Base-by-base conservation (phyloP, 2,113 vertebrate species). In the Mobula hypostoma region DNA sequence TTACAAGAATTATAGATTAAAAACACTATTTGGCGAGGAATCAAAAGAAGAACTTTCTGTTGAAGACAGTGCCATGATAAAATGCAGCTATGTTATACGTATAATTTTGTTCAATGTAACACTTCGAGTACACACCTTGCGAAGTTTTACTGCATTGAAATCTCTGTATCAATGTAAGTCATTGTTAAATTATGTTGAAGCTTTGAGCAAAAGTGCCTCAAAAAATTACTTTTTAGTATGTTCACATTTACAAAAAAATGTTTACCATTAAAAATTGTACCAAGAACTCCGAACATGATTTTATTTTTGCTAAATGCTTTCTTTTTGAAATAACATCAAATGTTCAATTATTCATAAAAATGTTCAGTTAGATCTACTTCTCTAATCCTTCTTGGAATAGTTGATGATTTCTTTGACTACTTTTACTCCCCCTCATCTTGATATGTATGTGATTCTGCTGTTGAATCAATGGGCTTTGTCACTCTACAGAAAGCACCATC, bases 401-500 rank as follows among this genome's bases (percentile, higher is more conserved):
- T 32, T 48, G 40, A 74, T 93, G 68, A 74, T 93, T 93, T 76
- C 70, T 93, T 21, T 12, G 40, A 32, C 70, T 27, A 29, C 66
- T 93, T 40, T 74, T 74, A 72, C 74, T 72, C 40, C 70, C 5
- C 36, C 70, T 72, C 7, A 32, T 76, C 70, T 74, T 93, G 12
- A 56, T 7, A 76, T 72, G 70, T 56, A 27, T 9, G 11, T 56
- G 68, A 74, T 74, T n/a, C 88, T 56, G 36, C 9, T 27, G 24
- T 40, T 93, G 68, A 92, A 94, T 95, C 90, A 85, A 9, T 83
- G 76, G 95, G 63, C 94, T 94, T 94, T 87, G 11, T 90, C 0
- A 0, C 2, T 66, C 61, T 94, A 94, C 93, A 94, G 94, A 95
- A 95, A 94, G 94, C 94, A 94, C 91, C 95, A 95, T 96, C 96